Evolutionary conservation across 2,113 vertebrate species (phyloP).

Genomic region (Xyliphius kryptos): DNA sequence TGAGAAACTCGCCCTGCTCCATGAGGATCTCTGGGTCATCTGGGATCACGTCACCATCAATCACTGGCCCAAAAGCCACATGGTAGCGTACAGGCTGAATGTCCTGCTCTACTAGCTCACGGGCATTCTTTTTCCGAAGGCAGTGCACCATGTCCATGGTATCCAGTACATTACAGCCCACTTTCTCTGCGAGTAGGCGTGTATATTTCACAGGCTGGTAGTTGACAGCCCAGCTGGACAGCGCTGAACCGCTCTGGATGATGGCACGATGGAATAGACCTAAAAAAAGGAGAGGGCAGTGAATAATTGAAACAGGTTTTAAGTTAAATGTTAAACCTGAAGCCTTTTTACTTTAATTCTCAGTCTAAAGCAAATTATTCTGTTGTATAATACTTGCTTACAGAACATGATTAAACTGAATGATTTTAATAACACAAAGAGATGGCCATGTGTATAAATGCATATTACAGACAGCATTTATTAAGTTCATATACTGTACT

Average conservation of each 20-base stretch:
- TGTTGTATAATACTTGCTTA: too few species aligned
- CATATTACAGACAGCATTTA: too few species aligned
- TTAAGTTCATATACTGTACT: too few species aligned
- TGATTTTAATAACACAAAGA: too few species aligned
- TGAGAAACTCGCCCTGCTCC: constrained; percentile 98
- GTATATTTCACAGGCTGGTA: constrained; percentile 98
- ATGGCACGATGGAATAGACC: constrained; percentile 97
- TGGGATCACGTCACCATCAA: constrained; percentile 94
- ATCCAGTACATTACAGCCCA: constrained; percentile 95
- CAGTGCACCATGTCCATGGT: constrained; percentile 98
- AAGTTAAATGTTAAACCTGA: too few species aligned
- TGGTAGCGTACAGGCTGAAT: constrained; percentile 97
- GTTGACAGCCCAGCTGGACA: constrained; percentile 98
- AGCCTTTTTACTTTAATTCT: too few species aligned
- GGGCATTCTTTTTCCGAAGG: constrained; percentile 90
- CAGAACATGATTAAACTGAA: too few species aligned
- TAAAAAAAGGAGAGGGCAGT: constrained; percentile 52
- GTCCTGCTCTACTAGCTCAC: constrained; percentile 96
- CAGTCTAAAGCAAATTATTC: too few species aligned
- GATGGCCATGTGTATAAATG: too few species aligned
- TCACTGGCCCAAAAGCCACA: constrained; percentile 95
- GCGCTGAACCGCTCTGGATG: constrained; percentile 93
- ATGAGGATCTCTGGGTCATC: constrained; percentile 97
- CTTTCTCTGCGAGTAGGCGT: constrained; percentile 90
- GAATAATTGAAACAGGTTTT: too few species aligned